Conservation (phyloP, 2,113 vertebrate genomes). For the Vidua chalybeata region DNA sequence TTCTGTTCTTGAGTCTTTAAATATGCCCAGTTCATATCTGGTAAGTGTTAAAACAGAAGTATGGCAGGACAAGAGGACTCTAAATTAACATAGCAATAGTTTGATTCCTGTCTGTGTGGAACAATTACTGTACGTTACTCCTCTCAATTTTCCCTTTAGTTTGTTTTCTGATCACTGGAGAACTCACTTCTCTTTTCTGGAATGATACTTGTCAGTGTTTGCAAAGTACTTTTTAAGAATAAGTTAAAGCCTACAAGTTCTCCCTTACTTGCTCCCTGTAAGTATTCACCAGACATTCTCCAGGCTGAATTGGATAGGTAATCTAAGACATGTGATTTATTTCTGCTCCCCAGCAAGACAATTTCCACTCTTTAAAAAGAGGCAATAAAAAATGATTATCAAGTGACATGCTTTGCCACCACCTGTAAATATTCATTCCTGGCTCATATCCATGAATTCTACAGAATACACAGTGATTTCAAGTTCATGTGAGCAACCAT, state of each 20-base stretch:
- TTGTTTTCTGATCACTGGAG: not conserved
- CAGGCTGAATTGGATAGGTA: not conserved
- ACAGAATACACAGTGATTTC: conserved; percentile 40
- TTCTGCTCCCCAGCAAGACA: not conserved
- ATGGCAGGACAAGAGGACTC: not conserved
- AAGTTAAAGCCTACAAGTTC: not conserved
- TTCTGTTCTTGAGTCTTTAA: conserved; percentile 3
- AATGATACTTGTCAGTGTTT: not conserved
- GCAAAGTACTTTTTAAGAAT: not conserved
- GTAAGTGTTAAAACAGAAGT: conserved; percentile 15
- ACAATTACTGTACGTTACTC: not conserved
- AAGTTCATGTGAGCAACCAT: conserved; percentile 39
- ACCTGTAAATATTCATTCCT: conserved; percentile 54
- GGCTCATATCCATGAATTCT: not conserved
- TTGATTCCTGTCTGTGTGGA: not conserved
- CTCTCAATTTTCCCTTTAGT: not conserved
- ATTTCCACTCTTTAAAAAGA: conserved; percentile 35
- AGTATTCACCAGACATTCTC: not conserved
- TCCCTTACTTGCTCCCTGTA: not conserved
- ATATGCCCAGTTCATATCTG: conserved; percentile 4
- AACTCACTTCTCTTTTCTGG: not conserved
- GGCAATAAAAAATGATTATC: not conserved
- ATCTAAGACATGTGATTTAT: not conserved
- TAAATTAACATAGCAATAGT: not conserved
- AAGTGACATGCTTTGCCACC: not conserved